Conservation (phyloP, 2,797 vertebrate species). For the Euphonia xanthogaster region DNA sequence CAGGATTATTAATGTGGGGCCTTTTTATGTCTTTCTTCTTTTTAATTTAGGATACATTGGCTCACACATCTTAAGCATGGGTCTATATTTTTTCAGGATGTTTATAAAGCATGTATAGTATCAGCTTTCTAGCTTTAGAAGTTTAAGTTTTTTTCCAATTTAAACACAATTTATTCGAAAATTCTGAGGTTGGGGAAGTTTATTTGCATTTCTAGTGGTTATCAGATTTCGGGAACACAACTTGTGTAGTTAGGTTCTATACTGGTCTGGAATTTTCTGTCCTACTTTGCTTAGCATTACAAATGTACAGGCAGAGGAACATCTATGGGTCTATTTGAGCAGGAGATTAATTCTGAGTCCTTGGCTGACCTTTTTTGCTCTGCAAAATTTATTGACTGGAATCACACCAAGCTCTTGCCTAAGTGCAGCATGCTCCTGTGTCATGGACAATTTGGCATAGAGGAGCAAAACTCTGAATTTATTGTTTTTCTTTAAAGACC, state of each 20-base stretch:
- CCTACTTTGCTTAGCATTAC: background rate
- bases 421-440: background rate
- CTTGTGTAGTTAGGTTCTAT: background rate
- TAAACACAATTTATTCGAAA: background rate
- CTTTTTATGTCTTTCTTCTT: background rate
- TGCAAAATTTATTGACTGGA: background rate
- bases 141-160: too few relatives aligned
- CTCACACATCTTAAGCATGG: background rate
- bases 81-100: background rate
- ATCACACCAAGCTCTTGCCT: background rate
- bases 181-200: background rate
- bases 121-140: background rate
- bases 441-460: background rate
- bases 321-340: background rate
- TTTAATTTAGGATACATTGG: background rate
- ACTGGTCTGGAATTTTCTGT: background rate
- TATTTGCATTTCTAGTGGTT: background rate
- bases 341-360: background rate
- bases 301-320: accelerated
- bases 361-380: background rate
- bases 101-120: background rate
- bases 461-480: background rate
- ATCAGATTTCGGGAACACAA: background rate
- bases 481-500: background rate
- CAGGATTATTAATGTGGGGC: background rate